phyloP scores from a whole-genome alignment of 64 coral and sea anemone genomes.

The Montipora foliosa region DNA sequence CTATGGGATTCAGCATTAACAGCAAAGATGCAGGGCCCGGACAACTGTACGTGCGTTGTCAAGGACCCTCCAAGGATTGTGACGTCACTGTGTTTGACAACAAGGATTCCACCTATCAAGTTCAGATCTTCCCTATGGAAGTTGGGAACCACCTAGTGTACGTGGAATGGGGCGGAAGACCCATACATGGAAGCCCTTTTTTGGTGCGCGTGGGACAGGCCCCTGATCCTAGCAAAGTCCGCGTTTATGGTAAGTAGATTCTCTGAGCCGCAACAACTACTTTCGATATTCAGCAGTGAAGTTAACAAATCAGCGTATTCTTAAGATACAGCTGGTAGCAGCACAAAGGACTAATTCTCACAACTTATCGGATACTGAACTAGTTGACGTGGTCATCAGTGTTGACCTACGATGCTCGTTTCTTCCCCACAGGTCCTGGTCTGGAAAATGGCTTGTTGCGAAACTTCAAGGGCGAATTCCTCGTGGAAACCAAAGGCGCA shows the following conservation, averaged over 20 bases:
- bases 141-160: conserved; percentile 85
- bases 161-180: conserved; percentile 86
- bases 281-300: background rate
- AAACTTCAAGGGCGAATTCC: conserved; percentile 89
- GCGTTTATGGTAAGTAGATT: conserved; percentile 49
- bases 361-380: too few species aligned
- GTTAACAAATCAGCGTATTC: background rate
- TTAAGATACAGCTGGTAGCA: background rate
- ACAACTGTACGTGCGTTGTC: conserved; percentile 88
- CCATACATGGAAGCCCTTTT: conserved; percentile 93
- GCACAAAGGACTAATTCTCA: too few species aligned
- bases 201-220: conserved; percentile 87
- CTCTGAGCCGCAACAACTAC: background rate
- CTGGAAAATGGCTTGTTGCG: conserved; percentile 84
- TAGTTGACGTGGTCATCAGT: too few species aligned
- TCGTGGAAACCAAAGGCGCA: conserved; percentile 97
- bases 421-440: conserved; percentile 61
- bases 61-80: conserved; percentile 91
- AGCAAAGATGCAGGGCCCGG: conserved; percentile 81
- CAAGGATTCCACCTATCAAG: conserved; percentile 87
- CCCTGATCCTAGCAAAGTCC: conserved; percentile 85
- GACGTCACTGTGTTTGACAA: conserved; percentile 96
- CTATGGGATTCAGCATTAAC: conserved; percentile 88
- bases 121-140: conserved; percentile 89
- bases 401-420: too few species aligned